phyloP scores from a whole-genome alignment of 2,888 invertebrate species.

The Nebria salina region DNA sequence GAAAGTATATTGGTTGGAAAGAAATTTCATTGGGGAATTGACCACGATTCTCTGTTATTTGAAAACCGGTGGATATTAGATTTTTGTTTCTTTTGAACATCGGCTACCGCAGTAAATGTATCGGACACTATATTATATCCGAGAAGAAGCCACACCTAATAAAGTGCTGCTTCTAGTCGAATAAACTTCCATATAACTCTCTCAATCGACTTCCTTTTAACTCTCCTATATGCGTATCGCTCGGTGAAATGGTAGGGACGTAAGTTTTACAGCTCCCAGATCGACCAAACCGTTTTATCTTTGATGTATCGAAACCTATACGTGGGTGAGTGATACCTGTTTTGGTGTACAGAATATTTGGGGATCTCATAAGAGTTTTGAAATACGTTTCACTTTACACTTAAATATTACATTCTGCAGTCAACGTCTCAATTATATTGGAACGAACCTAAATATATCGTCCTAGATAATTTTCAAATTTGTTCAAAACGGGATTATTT shows the following conservation, averaged over 20 bases:
- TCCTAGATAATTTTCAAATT: background rate
- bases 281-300: slow-evolving; percentile 1
- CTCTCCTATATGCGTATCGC: slow-evolving; percentile 5
- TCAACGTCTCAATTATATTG: background rate
- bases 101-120: slow-evolving; percentile 11
- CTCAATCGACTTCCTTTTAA: slow-evolving; percentile 33
- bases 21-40: slow-evolving; percentile 52
- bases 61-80: slow-evolving; percentile 57
- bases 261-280: slow-evolving; percentile 11
- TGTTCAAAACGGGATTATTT: no score
- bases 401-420: background rate
- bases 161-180: slow-evolving; percentile 31
- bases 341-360: slow-evolving; percentile 5
- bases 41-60: slow-evolving; percentile 55
- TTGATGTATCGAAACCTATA: slow-evolving; percentile 12
- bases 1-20: slow-evolving; percentile 29
- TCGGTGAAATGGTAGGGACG: background rate
- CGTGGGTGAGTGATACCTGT: slow-evolving; percentile 9
- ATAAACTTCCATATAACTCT: slow-evolving; percentile 37
- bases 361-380: slow-evolving; percentile 3
- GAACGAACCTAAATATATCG: background rate
- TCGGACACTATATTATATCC: slow-evolving; percentile 9
- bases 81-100: slow-evolving; percentile 49
- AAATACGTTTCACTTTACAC: slow-evolving; percentile 3
- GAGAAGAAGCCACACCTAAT: slow-evolving; percentile 20